Conservation (phyloP, 2,113 vertebrate species). For the Meles meles region DNA sequence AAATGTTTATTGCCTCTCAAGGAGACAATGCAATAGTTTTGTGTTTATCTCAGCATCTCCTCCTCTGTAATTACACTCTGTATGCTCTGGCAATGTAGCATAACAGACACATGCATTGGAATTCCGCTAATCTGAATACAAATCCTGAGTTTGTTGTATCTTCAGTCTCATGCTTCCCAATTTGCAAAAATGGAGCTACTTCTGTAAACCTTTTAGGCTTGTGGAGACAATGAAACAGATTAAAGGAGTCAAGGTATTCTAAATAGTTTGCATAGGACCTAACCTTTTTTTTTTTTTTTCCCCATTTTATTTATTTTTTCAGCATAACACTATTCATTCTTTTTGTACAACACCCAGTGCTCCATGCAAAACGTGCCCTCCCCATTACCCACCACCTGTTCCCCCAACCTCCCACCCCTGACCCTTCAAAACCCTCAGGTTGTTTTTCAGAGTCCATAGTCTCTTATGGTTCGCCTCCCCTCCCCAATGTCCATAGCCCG, state of each 20-base stretch:
- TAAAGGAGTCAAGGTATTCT: neutral
- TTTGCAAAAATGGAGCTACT: neutral
- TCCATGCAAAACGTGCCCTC: no score
- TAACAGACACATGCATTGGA: neutral
- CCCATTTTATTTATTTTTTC: no score
- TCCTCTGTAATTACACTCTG: neutral
- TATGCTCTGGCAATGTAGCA: neutral
- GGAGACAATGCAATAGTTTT: neutral
- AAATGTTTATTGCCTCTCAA: constrained; percentile 21
- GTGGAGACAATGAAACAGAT: neutral
- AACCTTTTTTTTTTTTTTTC: no score
- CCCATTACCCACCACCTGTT: no score
- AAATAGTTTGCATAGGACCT: neutral
- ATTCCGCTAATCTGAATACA: neutral
- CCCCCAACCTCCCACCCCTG: no score
- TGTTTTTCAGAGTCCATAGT: no score
- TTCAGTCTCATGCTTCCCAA: neutral
- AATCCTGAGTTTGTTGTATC: neutral
- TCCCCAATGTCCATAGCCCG: no score
- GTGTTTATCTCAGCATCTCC: neutral
- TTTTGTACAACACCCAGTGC: no score
- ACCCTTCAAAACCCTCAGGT: no score
- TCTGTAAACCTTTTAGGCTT: neutral
- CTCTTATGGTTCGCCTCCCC: no score
- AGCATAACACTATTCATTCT: no score